A percentile compares a stretch with the other conserved stretches of the same genome.
Evolutionary conservation across 2,113 vertebrate species (phyloP).

Genomic region (Myrmecophaga tridactyla): DNA sequence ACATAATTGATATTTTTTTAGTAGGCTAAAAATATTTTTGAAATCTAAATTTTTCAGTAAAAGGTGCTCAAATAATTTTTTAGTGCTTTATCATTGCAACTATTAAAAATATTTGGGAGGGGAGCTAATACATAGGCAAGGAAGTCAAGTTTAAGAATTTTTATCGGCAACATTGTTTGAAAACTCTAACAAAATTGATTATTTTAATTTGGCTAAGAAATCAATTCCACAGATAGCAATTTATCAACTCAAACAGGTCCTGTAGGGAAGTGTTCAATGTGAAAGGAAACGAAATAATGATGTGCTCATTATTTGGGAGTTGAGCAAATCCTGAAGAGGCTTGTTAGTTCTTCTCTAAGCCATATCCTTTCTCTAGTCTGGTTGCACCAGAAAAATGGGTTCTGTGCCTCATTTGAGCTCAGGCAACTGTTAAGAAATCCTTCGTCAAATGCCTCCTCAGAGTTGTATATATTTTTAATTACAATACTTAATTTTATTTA

Average conservation of each 20-base stretch:
- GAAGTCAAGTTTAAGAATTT: conserved; percentile 7
- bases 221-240: conserved; percentile 21
- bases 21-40: conserved; percentile 28
- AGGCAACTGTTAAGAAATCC: not conserved
- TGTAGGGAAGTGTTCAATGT: not conserved
- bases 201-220: not conserved
- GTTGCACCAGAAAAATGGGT: not conserved
- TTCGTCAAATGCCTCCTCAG: not conserved
- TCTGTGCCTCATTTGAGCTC: not conserved
- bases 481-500: not conserved
- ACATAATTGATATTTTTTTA: not conserved
- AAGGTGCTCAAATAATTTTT: not conserved
- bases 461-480: not conserved
- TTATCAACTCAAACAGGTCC: not conserved
- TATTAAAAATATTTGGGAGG: not conserved
- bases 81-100: not conserved
- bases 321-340: not conserved
- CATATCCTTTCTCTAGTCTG: not conserved
- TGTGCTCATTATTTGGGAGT: not conserved
- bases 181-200: conserved; percentile 14
- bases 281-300: conserved; percentile 42
- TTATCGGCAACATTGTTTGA: not conserved
- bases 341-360: not conserved
- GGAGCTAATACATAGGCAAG: not conserved
- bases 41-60: conserved; percentile 18